Evolutionary conservation across 2,888 invertebrate genomes (phyloP).

Genomic region (Cephus pygmeus): DNA sequence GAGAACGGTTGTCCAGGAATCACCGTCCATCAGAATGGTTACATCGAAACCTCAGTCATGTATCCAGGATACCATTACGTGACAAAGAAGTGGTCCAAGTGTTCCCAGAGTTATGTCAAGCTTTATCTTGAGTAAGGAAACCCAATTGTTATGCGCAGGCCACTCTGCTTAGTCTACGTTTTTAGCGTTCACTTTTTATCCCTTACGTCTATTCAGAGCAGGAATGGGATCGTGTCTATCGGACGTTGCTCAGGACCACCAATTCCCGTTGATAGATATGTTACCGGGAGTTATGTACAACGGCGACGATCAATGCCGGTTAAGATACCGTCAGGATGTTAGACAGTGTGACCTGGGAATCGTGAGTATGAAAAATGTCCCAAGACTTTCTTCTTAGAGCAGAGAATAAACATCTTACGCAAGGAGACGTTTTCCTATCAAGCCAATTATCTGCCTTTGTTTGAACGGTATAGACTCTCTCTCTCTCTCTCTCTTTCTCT

Average conservation of each 20-base stretch:
- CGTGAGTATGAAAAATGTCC: conserved; percentile 43
- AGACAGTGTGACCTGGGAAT: conserved; percentile 62
- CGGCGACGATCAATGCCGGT: conserved; percentile 70
- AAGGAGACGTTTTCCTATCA: not conserved
- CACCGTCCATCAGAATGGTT: conserved; percentile 36
- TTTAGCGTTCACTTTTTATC: not conserved
- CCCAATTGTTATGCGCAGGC: not conserved
- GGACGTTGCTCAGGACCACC: conserved; percentile 67
- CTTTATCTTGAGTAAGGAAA: conserved; percentile 69
- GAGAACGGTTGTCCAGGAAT: conserved; percentile 51
- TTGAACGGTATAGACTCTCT: not conserved
- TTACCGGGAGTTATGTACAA: conserved; percentile 70
- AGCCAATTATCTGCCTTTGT: not conserved
- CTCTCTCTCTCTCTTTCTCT: too few relatives aligned
- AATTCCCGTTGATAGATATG: conserved; percentile 48
- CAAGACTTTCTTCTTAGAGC: not conserved
- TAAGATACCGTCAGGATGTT: conserved; percentile 67
- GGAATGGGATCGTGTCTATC: conserved; percentile 71
- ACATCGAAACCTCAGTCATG: conserved; percentile 57
- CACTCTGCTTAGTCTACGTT: not conserved
- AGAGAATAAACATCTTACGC: not conserved
- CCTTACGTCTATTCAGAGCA: conserved; percentile 59
- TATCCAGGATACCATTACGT: conserved; percentile 49
- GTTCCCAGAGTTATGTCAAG: conserved; percentile 67
- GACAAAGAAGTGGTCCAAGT: conserved; percentile 69